These are phyloP conservation scores for Hucho hucho DNA, from an alignment of 2,113 vertebrate species.

Conservation along the genomic window DNA sequence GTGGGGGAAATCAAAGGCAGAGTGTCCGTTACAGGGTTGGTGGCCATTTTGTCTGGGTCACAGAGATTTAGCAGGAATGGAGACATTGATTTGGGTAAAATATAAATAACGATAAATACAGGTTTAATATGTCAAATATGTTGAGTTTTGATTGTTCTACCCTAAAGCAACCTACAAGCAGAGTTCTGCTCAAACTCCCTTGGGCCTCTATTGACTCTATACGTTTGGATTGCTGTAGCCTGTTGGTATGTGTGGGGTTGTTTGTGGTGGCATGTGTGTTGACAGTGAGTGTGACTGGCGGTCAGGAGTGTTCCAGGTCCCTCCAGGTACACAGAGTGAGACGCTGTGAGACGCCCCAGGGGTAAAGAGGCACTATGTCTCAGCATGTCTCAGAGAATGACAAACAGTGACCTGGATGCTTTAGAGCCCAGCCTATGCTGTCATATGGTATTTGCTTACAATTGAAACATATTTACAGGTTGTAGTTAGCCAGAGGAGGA, in stretches of 20 bases:
- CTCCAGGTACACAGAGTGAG: conserved; percentile 28
- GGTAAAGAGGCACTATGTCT: conserved; percentile 6
- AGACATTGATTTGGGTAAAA: background rate
- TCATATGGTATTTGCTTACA: too few relatives aligned
- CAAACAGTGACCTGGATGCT: conserved; percentile 25
- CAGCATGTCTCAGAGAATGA: conserved; percentile 25
- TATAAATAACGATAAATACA: background rate
- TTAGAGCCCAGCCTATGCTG: conserved; percentile 7
- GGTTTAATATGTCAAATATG: background rate
- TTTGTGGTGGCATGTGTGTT: background rate
- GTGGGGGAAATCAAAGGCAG: conserved; percentile 42
- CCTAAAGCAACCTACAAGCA: conserved; percentile 8
- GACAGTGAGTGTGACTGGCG: background rate
- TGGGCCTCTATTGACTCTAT: conserved; percentile 26
- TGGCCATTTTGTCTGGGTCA: conserved; percentile 3
- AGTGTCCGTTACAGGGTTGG: conserved; percentile 10
- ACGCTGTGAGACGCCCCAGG: background rate
- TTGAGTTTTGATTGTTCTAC: conserved; percentile 13
- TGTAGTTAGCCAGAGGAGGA: background rate
- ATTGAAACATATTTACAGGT: too few relatives aligned
- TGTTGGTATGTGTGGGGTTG: conserved; percentile 14
- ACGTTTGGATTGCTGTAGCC: conserved; percentile 47
- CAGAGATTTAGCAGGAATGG: background rate
- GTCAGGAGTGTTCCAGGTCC: background rate
- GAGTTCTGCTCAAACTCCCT: conserved; percentile 28